Evolutionary conservation across 2,113 vertebrate species (phyloP).

Genomic region (Elephantulus edwardii): DNA sequence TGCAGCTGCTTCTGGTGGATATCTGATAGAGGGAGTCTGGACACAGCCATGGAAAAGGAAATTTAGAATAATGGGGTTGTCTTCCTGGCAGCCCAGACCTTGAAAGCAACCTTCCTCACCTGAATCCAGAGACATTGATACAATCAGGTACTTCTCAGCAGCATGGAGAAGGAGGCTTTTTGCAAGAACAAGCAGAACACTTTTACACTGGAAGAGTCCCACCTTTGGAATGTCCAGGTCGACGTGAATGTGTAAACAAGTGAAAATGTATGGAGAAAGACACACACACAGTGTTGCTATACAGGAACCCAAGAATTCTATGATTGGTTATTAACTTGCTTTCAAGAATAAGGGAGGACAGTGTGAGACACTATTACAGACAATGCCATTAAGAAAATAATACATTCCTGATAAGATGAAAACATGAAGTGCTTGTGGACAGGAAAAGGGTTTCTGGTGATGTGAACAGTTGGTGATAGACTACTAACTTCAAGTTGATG

Average conservation of each 20-base stretch:
- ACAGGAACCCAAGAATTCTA: neutral
- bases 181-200: neutral
- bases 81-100: slow-evolving; percentile 30
- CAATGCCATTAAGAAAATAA: neutral
- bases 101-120: slow-evolving; percentile 24
- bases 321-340: neutral
- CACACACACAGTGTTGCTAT: fast-evolving
- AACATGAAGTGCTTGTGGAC: neutral
- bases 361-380: neutral
- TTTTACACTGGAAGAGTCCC: neutral
- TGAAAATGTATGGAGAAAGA: neutral
- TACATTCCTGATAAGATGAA: neutral
- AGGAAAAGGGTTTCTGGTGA: neutral
- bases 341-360: neutral
- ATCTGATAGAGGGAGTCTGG: slow-evolving; percentile 42
- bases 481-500: neutral
- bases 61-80: slow-evolving; percentile 24
- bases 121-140: slow-evolving; percentile 4
- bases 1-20: slow-evolving; percentile 25
- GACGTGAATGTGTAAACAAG: neutral
- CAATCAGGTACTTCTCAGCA: neutral
- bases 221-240: neutral
- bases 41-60: slow-evolving; percentile 18
- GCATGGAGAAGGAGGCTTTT: neutral
- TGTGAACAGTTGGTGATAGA: neutral